phyloP scores from a whole-genome alignment of 2,888 invertebrate species.

The Drosophila conformis region DNA sequence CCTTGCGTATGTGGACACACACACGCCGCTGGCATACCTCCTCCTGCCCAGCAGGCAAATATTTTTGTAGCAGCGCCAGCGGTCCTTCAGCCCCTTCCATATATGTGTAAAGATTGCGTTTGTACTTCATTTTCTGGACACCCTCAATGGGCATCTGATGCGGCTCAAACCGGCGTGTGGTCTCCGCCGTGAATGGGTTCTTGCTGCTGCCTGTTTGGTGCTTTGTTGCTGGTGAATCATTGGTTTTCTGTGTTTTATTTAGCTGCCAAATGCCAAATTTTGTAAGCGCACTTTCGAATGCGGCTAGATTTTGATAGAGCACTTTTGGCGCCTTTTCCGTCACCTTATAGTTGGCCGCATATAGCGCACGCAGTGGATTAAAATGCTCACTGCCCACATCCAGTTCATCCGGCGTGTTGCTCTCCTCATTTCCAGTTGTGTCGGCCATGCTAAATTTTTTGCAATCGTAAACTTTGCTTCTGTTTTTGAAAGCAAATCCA shows the following conservation, averaged over 20 bases:
- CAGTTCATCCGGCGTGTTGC: conserved; percentile 67
- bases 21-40: conserved; percentile 43
- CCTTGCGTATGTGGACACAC: conserved; percentile 88
- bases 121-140: conserved; percentile 46
- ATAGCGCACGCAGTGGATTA: conserved; percentile 90
- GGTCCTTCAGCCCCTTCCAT: conserved; percentile 88
- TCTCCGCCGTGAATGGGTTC: conserved; percentile 3
- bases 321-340: conserved; percentile 87
- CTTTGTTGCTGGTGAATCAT: neutral
- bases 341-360: conserved; percentile 86
- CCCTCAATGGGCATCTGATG: conserved; percentile 85
- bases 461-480: neutral
- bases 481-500: neutral
- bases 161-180: conserved; percentile 84
- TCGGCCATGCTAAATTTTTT: conserved; percentile 22
- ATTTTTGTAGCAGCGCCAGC: conserved; percentile 87
- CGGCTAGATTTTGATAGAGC: conserved; percentile 89
- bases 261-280: conserved; percentile 80
- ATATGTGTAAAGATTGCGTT: conserved; percentile 84
- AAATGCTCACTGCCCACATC: conserved; percentile 87
- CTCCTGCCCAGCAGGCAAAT: conserved; percentile 64
- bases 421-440: neutral
- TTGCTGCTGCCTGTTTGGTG: neutral
- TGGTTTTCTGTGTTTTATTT: conserved; percentile 56
- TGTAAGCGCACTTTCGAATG: conserved; percentile 86